Conservation (phyloP, 1,140 invertebrate species). For the Drosophila ficusphila region DNA sequence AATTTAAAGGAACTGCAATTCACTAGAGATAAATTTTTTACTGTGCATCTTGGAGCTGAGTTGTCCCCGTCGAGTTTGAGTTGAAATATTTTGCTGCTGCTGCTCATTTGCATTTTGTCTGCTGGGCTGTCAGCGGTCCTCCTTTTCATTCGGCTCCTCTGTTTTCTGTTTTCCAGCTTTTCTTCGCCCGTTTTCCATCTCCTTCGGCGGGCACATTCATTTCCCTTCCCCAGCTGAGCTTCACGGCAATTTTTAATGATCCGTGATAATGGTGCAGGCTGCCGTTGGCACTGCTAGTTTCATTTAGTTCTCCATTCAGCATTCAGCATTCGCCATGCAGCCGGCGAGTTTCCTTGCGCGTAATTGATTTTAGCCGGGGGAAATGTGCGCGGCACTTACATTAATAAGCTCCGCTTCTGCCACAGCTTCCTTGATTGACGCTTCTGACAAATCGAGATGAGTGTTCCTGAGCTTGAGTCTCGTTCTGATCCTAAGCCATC, state of each 20-base stretch:
- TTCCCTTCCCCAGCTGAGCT: slow-evolving; percentile 45
- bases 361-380: slow-evolving; percentile 56
- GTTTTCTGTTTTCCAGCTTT: slow-evolving; percentile 17
- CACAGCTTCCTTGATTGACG: slow-evolving; percentile 58
- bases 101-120: slow-evolving; percentile 78
- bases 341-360: slow-evolving; percentile 13
- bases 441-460: slow-evolving; percentile 65
- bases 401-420: slow-evolving; percentile 36
- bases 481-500: neutral
- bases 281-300: slow-evolving; percentile 57
- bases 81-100: slow-evolving; percentile 35
- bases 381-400: slow-evolving; percentile 39
- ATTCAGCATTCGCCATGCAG: no score
- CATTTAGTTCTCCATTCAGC: slow-evolving; percentile 40
- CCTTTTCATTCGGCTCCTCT: slow-evolving; percentile 15
- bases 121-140: slow-evolving; percentile 37
- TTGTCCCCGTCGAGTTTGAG: slow-evolving; percentile 1
- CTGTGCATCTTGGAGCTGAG: slow-evolving; percentile 12
- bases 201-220: slow-evolving; percentile 46
- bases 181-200: slow-evolving; percentile 7
- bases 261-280: slow-evolving; percentile 74
- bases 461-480: no score
- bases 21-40: neutral
- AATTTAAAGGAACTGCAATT: fast-evolving
- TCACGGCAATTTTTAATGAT: slow-evolving; percentile 77